Conservation (phyloP, 35 echinoderm and acorn worm species). For the Ptychodera flava region DNA sequence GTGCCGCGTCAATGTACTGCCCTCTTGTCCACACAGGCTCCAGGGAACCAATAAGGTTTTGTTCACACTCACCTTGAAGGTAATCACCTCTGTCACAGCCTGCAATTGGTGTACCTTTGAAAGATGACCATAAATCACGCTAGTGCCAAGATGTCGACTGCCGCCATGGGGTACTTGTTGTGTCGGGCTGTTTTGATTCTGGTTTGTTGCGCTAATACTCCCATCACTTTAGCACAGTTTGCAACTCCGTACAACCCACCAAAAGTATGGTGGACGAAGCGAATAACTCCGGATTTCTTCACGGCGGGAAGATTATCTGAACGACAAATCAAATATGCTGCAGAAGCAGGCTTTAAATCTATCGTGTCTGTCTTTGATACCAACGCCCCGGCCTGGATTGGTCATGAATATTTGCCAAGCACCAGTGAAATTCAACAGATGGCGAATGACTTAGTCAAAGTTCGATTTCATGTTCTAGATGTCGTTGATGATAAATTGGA, state of each 20-base stretch:
- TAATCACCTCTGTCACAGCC: no score
- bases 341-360: neutral
- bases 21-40: no score
- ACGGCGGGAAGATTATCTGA: neutral
- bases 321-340: neutral
- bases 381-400: neutral
- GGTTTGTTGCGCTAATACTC: no score
- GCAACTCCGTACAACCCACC: neutral
- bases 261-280: neutral
- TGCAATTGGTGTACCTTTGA: no score
- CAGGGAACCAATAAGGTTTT: no score
- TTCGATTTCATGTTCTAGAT: neutral
- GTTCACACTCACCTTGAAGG: no score
- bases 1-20: no score
- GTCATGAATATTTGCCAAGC: neutral
- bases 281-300: neutral
- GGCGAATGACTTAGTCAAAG: neutral
- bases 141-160: no score
- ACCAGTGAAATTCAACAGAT: neutral
- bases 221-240: neutral
- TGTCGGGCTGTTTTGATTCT: no score
- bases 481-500: neutral
- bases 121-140: no score
- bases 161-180: no score
- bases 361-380: neutral